Conservation (phyloP, 2,113 vertebrate genomes). For the Ophthalmolycus amberensis region DNA sequence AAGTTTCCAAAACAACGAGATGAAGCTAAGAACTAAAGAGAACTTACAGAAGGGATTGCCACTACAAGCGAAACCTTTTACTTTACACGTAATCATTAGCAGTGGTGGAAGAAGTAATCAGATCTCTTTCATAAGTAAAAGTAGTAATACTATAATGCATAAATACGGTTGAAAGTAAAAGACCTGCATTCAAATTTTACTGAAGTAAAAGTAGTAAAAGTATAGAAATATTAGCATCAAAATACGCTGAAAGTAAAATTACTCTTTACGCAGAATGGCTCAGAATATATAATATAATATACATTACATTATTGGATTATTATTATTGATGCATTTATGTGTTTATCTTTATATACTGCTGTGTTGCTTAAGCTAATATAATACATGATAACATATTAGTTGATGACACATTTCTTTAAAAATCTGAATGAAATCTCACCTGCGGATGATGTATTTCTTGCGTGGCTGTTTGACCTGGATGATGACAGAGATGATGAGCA, state of each 20-base stretch:
- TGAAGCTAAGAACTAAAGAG: no score
- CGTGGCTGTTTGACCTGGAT: slow-evolving; percentile 98
- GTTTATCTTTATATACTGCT: no score
- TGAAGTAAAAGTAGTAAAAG: background rate
- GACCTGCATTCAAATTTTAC: no score
- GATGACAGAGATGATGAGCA: slow-evolving; percentile 93
- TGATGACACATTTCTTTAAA: background rate
- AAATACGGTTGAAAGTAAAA: no score
- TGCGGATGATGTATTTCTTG: slow-evolving; percentile 95
- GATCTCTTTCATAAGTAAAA: no score
- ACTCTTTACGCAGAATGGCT: background rate
- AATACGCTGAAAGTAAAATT: background rate
- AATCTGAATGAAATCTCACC: slow-evolving; percentile 44
- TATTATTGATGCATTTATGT: no score
- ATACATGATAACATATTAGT: background rate
- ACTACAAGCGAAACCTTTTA: no score
- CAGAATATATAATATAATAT: background rate
- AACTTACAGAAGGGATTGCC: no score
- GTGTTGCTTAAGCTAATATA: no score
- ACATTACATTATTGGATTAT: background rate
- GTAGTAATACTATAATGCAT: no score
- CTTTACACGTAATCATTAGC: no score
- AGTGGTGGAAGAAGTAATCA: no score
- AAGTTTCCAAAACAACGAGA: background rate
- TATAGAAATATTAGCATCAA: background rate